Evolutionary conservation across 2,113 vertebrate species (phyloP).

Genomic region (Diphyllodes magnificus): DNA sequence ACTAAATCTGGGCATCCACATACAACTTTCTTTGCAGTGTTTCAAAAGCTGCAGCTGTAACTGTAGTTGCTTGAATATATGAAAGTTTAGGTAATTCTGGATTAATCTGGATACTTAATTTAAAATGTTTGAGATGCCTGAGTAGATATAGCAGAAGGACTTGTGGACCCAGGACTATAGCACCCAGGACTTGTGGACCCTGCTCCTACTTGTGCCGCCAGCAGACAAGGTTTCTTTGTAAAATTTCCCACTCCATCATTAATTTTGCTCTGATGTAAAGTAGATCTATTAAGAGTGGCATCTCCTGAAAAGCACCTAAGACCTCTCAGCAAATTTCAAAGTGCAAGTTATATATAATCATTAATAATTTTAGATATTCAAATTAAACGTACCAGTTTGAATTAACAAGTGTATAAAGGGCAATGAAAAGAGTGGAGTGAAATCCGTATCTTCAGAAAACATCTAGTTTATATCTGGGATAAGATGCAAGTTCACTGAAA

Average conservation of each 20-base stretch:
- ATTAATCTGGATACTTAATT: background rate
- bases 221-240: background rate
- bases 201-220: rapidly evolving
- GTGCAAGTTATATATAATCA: background rate
- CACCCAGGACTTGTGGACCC: background rate
- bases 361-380: background rate
- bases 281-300: background rate
- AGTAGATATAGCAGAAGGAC: background rate
- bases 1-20: background rate
- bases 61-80: background rate
- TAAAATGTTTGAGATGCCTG: background rate
- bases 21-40: background rate
- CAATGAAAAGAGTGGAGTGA: background rate
- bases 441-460: background rate
- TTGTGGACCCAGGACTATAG: background rate
- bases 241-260: background rate
- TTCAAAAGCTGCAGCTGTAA: background rate
- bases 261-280: background rate
- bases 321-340: background rate
- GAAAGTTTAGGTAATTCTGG: background rate
- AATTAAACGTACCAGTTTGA: background rate
- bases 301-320: background rate
- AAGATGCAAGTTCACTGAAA: background rate
- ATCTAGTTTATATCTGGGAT: background rate
- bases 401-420: background rate